Percentiles rank a stretch among this genome's conserved stretches.
phyloP scores from a whole-genome alignment of 2,888 invertebrate species.

The Meiosimyza platycephala region DNA sequence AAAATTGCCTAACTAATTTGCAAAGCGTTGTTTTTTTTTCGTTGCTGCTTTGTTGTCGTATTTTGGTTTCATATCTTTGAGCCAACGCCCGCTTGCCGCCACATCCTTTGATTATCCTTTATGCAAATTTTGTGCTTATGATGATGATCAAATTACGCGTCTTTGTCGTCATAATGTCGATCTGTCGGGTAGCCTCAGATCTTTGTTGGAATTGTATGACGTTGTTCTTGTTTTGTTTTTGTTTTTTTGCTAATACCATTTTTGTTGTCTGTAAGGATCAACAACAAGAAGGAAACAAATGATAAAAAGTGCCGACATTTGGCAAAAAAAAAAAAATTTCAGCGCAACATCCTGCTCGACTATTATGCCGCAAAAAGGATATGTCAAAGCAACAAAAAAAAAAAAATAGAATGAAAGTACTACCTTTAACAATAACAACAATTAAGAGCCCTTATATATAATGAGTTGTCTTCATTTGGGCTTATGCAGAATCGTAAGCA shows the following conservation, averaged over 20 bases:
- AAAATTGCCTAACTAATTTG: background rate
- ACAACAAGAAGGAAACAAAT: slow-evolving; percentile 3
- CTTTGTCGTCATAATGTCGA: slow-evolving; percentile 4
- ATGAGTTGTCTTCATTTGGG: too few species aligned
- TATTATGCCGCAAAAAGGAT: background rate
- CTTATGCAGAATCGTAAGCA: too few species aligned
- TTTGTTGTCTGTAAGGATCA: background rate
- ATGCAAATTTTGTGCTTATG: slow-evolving; percentile 16
- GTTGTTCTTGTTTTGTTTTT: slow-evolving; percentile 19
- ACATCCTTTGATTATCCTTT: slow-evolving; percentile 22
- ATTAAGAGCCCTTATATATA: too few species aligned
- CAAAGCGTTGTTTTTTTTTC: background rate
- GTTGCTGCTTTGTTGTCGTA: background rate
- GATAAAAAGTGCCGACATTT: slow-evolving; percentile 32
- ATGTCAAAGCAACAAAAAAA: background rate
- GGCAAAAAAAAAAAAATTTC: slow-evolving; percentile 10
- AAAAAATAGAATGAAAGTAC: slow-evolving; percentile 9
- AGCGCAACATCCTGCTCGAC: slow-evolving; percentile 28
- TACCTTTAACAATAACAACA: background rate
- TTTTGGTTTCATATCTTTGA: background rate
- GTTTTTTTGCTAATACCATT: background rate
- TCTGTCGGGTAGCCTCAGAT: slow-evolving; percentile 26
- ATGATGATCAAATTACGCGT: slow-evolving; percentile 16
- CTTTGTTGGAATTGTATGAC: background rate
- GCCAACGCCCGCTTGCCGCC: slow-evolving; percentile 16